phyloP scores from a whole-genome alignment of 2,888 invertebrate species.

The Drosophila pullipes region DNA sequence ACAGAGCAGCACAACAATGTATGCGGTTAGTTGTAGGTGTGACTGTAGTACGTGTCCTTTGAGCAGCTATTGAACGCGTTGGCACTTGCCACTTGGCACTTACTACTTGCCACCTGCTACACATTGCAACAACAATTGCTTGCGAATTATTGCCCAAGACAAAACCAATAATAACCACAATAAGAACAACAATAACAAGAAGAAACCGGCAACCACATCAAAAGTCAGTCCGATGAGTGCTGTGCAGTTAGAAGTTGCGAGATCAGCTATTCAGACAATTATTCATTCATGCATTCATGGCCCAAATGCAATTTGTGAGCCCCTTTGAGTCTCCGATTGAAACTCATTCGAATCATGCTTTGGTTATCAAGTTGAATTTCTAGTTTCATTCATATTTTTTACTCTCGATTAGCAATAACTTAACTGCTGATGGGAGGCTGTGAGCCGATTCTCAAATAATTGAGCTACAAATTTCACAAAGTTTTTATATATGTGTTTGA shows the following conservation, averaged over 20 bases:
- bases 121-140: constrained; percentile 28
- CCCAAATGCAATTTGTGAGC: constrained; percentile 41
- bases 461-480: background rate
- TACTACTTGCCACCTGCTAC: constrained; percentile 25
- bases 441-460: background rate
- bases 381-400: background rate
- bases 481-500: background rate
- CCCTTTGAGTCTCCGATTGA: background rate
- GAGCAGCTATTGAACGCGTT: constrained; percentile 37
- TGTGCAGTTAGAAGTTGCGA: background rate
- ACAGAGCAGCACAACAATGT: background rate
- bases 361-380: constrained; percentile 2
- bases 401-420: background rate
- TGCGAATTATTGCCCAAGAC: constrained; percentile 23
- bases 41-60: constrained; percentile 30
- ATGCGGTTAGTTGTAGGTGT: background rate
- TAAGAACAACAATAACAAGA: constrained; percentile 7
- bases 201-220: background rate
- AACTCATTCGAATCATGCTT: constrained; percentile 8
- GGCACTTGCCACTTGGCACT: constrained; percentile 29
- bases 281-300: constrained; percentile 23
- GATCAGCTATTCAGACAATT: constrained; percentile 4
- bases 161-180: background rate
- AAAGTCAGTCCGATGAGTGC: constrained; percentile 3
- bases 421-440: background rate